Conservation (phyloP, 2,113 vertebrate species). For the Tragelaphus buxtoni region DNA sequence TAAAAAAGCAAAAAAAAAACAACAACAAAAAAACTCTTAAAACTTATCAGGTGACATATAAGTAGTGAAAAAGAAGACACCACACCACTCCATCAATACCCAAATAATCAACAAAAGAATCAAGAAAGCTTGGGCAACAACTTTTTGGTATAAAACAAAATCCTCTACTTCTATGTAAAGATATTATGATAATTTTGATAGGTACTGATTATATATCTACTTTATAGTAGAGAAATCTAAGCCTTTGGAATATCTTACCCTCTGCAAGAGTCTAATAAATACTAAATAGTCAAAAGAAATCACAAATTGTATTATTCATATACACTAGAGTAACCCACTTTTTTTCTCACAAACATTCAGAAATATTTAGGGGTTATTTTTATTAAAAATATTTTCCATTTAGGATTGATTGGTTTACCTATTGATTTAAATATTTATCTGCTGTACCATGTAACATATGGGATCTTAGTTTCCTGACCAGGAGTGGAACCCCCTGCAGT, state of each 20-base stretch:
- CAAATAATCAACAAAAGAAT: not conserved
- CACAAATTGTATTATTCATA: not conserved
- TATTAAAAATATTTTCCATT: conserved; percentile 3
- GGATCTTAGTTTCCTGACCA: not conserved
- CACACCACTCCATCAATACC: not conserved
- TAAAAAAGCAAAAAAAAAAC: not conserved
- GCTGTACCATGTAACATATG: not conserved
- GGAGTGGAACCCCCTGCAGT: not conserved
- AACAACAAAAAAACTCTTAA: not conserved
- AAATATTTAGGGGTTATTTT: conserved; percentile 9
- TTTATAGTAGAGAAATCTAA: not conserved
- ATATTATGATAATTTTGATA: not conserved
- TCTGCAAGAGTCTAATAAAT: not conserved
- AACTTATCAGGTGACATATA: not conserved
- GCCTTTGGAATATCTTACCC: not conserved
- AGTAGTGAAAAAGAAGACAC: not conserved
- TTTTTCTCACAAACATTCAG: not conserved
- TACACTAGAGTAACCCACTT: not conserved
- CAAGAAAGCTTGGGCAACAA: not conserved
- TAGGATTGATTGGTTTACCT: not conserved
- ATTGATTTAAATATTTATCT: not conserved
- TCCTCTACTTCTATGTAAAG: not conserved
- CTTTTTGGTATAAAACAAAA: not conserved
- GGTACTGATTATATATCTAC: not conserved
- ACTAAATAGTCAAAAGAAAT: conserved; percentile 6